These are phyloP conservation scores for Danionella dracula DNA, from an alignment of 2,797 vertebrate genomes.

Conservation along the genomic window DNA sequence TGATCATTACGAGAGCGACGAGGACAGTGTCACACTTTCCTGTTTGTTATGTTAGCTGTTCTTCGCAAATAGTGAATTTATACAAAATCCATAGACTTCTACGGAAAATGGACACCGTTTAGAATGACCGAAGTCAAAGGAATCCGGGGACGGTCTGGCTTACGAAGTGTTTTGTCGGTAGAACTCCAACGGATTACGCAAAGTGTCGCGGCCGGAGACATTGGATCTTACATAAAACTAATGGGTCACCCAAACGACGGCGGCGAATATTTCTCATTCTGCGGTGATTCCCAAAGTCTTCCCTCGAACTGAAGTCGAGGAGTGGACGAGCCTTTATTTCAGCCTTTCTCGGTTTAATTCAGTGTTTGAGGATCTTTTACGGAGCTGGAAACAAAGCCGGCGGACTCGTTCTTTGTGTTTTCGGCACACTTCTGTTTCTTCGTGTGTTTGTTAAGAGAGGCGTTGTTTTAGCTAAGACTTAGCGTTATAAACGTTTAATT, in stretches of 20 bases:
- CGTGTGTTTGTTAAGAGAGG: no score
- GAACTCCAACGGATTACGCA: conserved; percentile 21
- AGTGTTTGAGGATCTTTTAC: no score
- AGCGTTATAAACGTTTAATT: no score
- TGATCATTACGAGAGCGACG: conserved; percentile 19
- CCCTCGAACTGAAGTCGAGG: background rate
- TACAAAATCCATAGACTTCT: background rate
- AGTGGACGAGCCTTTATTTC: background rate
- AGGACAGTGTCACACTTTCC: conserved; percentile 8
- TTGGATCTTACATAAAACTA: conserved; percentile 1
- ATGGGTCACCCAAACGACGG: background rate
- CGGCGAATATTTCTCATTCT: background rate
- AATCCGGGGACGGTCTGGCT: background rate
- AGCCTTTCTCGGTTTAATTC: no score
- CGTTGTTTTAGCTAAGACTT: no score
- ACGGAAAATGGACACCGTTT: background rate
- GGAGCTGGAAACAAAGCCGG: no score
- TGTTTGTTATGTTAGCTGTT: background rate
- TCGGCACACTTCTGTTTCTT: no score
- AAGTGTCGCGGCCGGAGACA: conserved; percentile 12
- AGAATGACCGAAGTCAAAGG: background rate
- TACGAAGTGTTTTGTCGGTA: background rate
- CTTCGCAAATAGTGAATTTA: background rate
- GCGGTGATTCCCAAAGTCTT: background rate
- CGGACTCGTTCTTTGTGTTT: no score